Percentiles rank a stretch among this genome's conserved stretches.
Conservation (phyloP, 2,797 vertebrate genomes). For the Anomalospiza imberbis region DNA sequence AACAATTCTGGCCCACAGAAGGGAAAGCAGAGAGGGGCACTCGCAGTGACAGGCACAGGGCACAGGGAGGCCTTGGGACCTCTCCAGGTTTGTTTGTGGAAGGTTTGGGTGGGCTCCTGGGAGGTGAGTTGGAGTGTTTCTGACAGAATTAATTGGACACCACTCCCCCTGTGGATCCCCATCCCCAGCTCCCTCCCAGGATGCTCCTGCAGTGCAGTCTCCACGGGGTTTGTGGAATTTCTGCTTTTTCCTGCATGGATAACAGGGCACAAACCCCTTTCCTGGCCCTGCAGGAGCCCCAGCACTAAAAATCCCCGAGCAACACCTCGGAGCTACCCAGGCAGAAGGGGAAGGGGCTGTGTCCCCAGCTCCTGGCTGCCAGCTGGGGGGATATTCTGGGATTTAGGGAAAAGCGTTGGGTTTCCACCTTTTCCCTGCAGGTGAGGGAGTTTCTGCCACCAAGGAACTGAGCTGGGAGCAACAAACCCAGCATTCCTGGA, state of each 20-base stretch:
- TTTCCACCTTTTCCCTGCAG: not conserved
- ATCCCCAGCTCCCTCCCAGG: not conserved
- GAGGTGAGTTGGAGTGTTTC: not conserved
- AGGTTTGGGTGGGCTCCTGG: not conserved
- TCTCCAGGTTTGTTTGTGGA: not conserved
- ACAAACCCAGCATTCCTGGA: not conserved
- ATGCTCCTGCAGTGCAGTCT: not conserved
- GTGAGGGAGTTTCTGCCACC: not conserved
- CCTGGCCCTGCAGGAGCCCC: not conserved
- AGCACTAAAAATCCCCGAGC: not conserved
- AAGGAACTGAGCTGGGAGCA: not conserved
- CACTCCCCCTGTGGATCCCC: not conserved
- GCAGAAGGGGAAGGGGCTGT: not conserved
- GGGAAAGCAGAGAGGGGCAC: not conserved
- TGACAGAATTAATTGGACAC: not conserved
- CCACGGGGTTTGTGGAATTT: not conserved
- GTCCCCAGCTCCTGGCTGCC: not conserved
- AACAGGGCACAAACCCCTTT: not conserved
- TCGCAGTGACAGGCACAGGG: fast-evolving
- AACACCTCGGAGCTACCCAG: not conserved
- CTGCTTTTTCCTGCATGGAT: not conserved
- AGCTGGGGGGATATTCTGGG: not conserved
- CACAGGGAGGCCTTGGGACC: not conserved
- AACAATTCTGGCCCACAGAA: not conserved
- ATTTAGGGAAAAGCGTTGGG: not conserved